phyloP scores from a whole-genome alignment of 2,888 invertebrate species.

The Fabriciana adippe region DNA sequence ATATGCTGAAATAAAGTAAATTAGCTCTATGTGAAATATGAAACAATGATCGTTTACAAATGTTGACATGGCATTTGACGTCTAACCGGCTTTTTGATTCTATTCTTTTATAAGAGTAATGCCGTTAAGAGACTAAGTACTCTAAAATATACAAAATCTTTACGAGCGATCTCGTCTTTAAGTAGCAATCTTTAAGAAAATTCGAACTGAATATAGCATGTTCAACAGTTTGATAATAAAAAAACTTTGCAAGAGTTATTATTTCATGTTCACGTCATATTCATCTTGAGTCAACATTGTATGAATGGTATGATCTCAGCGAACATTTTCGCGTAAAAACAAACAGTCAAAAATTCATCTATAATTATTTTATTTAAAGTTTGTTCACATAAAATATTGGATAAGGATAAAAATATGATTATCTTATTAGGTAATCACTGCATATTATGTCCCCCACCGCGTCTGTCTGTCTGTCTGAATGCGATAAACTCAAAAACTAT shows the following conservation, averaged over 20 bases:
- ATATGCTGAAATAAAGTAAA: constrained; percentile 33
- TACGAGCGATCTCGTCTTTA: not conserved
- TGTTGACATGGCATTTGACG: constrained; percentile 5
- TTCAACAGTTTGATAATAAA: not conserved
- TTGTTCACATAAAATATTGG: not conserved
- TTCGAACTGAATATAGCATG: not conserved
- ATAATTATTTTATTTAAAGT: not conserved
- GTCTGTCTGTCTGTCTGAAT: no score
- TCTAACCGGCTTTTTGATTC: no score
- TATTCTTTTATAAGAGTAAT: no score
- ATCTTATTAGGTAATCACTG: no score
- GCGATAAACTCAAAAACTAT: no score
- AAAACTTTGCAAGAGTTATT: constrained; percentile 1
- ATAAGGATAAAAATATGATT: no score
- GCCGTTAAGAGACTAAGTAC: no score
- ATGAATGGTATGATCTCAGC: not conserved
- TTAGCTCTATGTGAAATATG: constrained; percentile 27
- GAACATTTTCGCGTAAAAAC: not conserved
- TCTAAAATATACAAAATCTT: no score
- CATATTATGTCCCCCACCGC: no score
- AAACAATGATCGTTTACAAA: constrained; percentile 20
- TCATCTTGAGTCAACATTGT: constrained; percentile 1
- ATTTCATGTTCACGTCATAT: constrained; percentile 7
- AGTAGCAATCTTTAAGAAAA: not conserved
- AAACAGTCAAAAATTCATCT: not conserved